phyloP scores from a whole-genome alignment of 2,113 vertebrate species.

The Petroica traversi region DNA sequence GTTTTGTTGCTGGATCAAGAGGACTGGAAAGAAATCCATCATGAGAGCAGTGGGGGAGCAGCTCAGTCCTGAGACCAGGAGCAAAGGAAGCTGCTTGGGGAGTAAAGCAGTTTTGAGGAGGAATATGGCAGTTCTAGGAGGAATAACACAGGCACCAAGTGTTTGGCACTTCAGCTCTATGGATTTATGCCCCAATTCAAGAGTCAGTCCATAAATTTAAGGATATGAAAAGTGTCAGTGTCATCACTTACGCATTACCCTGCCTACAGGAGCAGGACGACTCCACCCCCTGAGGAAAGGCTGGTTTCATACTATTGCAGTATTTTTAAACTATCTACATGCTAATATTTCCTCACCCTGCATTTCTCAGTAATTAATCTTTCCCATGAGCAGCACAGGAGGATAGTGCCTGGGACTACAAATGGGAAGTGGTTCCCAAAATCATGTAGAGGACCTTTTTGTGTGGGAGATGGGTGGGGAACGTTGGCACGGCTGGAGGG shows the following conservation, averaged over 20 bases:
- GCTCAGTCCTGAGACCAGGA: background rate
- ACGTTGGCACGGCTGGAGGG: background rate
- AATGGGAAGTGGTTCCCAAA: background rate
- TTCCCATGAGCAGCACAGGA: background rate
- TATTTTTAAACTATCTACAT: background rate
- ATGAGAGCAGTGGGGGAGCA: background rate
- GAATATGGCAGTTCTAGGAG: background rate
- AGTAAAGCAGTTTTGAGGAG: background rate
- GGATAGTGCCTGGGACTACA: background rate
- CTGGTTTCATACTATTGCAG: background rate
- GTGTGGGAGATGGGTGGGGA: background rate
- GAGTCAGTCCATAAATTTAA: background rate
- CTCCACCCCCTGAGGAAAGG: background rate
- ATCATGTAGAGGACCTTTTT: background rate
- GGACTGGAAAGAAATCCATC: fast-evolving
- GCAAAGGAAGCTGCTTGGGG: background rate
- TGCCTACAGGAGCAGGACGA: background rate
- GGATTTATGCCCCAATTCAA: background rate
- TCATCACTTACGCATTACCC: fast-evolving
- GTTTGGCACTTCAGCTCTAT: background rate
- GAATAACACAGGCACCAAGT: background rate
- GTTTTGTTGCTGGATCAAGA: background rate
- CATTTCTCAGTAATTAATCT: fast-evolving
- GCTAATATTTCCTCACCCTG: background rate
- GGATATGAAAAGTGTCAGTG: background rate